A percentile compares a stretch with the other conserved stretches of the same genome.
Conservation (phyloP, 2,113 vertebrate genomes). For the Cyanoderma ruficeps region DNA sequence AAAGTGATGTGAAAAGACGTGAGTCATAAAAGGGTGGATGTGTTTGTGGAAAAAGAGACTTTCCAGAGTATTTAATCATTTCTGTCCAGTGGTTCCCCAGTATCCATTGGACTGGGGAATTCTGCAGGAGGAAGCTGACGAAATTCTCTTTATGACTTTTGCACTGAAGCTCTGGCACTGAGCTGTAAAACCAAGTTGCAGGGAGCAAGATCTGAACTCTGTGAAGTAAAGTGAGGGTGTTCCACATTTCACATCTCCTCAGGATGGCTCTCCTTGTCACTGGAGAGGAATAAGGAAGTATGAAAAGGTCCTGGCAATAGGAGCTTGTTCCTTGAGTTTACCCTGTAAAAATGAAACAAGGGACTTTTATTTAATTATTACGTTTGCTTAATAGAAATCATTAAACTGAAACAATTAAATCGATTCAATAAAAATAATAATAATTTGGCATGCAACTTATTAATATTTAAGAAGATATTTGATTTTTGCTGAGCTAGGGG, state of each 20-base stretch:
- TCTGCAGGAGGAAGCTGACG: background rate
- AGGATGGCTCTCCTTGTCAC: accelerated
- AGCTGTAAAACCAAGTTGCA: background rate
- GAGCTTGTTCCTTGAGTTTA: background rate
- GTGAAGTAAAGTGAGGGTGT: background rate
- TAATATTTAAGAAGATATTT: background rate
- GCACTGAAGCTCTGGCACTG: background rate
- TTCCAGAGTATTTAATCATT: background rate
- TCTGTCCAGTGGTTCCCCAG: background rate
- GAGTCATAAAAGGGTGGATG: background rate
- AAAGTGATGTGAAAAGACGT: background rate
- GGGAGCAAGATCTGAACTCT: background rate
- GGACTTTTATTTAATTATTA: background rate
- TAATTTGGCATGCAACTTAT: accelerated
- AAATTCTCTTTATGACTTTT: background rate
- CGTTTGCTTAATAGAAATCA: too few species aligned
- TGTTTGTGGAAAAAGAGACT: background rate
- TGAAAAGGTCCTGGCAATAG: background rate
- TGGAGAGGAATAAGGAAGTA: background rate
- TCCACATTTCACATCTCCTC: background rate
- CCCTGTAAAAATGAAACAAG: background rate
- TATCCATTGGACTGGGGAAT: background rate
- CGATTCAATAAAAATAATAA: accelerated
- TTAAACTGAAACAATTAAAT: background rate
- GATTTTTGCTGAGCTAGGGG: background rate